phyloP scores from a whole-genome alignment of 1,140 invertebrate genomes.

The Heterodera schachtii region DNA sequence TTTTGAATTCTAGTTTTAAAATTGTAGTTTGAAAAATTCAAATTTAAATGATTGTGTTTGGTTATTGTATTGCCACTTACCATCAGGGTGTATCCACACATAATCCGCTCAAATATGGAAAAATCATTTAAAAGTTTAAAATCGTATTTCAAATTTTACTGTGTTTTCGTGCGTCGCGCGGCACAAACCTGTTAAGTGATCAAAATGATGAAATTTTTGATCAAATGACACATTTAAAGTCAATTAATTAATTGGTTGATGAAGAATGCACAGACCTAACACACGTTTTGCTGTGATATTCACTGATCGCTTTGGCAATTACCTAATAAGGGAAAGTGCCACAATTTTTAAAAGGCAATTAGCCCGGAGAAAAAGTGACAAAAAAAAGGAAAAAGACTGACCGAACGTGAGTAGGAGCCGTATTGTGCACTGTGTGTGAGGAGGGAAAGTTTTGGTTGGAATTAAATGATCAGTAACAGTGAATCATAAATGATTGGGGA shows the following conservation, averaged over 20 bases:
- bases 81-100: constrained; percentile 58
- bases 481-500: too few species aligned
- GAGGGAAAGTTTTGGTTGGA: not conserved
- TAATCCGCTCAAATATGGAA: constrained; percentile 36
- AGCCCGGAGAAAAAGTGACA: constrained; percentile 22
- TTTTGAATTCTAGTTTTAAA: too few species aligned
- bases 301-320: constrained; percentile 60
- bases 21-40: too few species aligned
- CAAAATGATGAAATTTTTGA: not conserved
- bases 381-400: constrained; percentile 11
- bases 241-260: not conserved
- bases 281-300: constrained; percentile 59
- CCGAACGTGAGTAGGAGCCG: constrained; percentile 54
- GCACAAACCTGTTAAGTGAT: constrained; percentile 40
- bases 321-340: constrained; percentile 36
- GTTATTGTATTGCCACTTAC: constrained; percentile 43
- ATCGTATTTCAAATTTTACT: not conserved
- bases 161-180: constrained; percentile 44
- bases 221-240: not conserved
- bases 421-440: constrained; percentile 51
- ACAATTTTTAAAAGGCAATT: constrained; percentile 32
- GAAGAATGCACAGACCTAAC: constrained; percentile 49
- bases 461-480: too few species aligned
- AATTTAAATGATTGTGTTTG: too few species aligned
- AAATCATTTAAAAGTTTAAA: not conserved